phyloP scores from a whole-genome alignment of 2,797 vertebrate species.

The Enteromius mattozi region DNA sequence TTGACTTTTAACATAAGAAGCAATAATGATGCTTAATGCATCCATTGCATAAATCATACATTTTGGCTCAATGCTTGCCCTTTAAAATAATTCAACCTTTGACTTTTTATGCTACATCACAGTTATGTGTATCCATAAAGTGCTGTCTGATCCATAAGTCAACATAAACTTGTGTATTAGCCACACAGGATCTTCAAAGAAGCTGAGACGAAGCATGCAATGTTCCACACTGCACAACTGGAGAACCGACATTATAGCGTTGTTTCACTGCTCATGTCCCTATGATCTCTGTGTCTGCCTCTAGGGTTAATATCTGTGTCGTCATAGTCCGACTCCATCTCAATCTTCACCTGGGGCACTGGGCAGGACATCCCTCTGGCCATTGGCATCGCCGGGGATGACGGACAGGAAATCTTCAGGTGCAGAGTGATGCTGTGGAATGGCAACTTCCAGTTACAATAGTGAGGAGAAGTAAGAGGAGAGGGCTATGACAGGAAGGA shows the following conservation, averaged over 20 bases:
- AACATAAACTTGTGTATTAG: conserved; percentile 21
- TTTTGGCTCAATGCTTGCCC: not conserved
- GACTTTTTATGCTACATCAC: not conserved
- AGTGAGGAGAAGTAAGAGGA: conserved; percentile 26
- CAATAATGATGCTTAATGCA: not conserved
- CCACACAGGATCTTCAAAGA: conserved; percentile 13
- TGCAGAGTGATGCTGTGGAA: conserved; percentile 92
- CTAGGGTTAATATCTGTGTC: conserved; percentile 83
- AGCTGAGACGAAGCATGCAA: not conserved
- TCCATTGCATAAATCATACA: not conserved
- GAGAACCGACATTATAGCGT: conserved; percentile 77
- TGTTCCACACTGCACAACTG: not conserved
- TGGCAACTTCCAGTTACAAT: conserved; percentile 77
- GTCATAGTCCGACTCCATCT: conserved; percentile 94
- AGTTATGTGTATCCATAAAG: not conserved
- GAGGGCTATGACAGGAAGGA: not conserved
- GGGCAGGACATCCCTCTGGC: conserved; percentile 79
- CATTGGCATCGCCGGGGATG: conserved; percentile 85
- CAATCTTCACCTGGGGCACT: conserved; percentile 94
- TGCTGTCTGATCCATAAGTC: conserved; percentile 10
- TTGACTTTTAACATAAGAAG: conserved; percentile 10
- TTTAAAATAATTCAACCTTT: conserved; percentile 3
- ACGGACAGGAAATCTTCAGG: conserved; percentile 96
- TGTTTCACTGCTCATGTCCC: conserved; percentile 88
- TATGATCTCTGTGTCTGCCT: conserved; percentile 64